Percentiles rank a stretch among this genome's conserved stretches.
Evolutionary conservation across 2,888 invertebrate species (phyloP).

Genomic region (Ectemnius continuus): DNA sequence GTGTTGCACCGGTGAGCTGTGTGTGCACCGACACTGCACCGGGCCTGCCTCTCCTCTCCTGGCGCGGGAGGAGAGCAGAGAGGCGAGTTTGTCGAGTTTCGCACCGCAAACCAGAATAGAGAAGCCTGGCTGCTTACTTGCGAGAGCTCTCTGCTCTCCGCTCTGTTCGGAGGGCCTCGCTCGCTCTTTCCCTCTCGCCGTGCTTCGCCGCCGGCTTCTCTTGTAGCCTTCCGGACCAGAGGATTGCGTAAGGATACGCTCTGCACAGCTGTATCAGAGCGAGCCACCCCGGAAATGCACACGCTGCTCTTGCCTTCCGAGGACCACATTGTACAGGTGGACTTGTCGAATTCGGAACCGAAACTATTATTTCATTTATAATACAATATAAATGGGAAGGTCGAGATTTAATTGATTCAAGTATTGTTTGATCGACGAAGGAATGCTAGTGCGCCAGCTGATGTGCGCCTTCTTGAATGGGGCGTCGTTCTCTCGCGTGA

Average conservation of each 20-base stretch:
- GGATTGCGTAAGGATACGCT: slow-evolving; percentile 1
- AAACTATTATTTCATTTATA: too few species aligned
- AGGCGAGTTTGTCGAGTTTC: slow-evolving; percentile 51
- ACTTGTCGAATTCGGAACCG: background rate
- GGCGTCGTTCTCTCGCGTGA: background rate
- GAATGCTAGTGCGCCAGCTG: background rate
- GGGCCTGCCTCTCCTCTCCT: slow-evolving; percentile 56
- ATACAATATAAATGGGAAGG: too few species aligned
- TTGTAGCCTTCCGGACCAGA: background rate
- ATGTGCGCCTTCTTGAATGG: background rate
- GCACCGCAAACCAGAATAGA: slow-evolving; percentile 46
- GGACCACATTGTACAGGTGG: background rate
- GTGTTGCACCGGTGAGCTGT: too few species aligned
- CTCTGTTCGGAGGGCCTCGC: too few species aligned
- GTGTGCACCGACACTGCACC: slow-evolving; percentile 54
- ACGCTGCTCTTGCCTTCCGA: background rate
- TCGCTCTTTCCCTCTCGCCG: too few species aligned
- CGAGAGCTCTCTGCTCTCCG: too few species aligned
- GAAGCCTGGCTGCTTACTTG: slow-evolving; percentile 9
- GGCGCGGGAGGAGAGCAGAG: slow-evolving; percentile 41
- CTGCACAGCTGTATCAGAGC: background rate
- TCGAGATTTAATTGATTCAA: too few species aligned
- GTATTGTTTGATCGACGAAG: too few species aligned
- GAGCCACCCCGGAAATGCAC: background rate
- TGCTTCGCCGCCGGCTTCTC: too few species aligned